Evolutionary conservation across 2,113 vertebrate genomes (phyloP), one percentile per base, ranked within the genome.

Genomic region (Chaetodon auriga): DNA sequence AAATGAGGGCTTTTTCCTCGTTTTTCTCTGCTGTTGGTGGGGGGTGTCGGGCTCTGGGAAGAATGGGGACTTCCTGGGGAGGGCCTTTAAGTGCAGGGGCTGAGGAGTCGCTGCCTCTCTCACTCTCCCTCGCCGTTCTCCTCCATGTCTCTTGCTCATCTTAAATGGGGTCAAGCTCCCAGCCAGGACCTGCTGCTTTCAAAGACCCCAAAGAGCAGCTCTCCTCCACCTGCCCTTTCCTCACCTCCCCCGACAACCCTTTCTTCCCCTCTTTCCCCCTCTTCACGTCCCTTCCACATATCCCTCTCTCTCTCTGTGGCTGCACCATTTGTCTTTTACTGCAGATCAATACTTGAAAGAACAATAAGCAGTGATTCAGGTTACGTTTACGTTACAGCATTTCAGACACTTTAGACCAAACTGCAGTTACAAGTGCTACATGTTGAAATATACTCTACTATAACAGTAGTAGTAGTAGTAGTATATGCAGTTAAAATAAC

Each of bases 121-220:
- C 65, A 23, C 51, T 45, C 66, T 68, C 71, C 1, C 68, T 58
- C 76, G 51, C 77, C 78, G 35, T 69, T 64, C 51, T 36, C 75
- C 86, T 84, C 73, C n/a, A 60, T 58, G 69, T 86, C 86, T 85
- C 86, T 91, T 92, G 71, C 90, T 92, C 93, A 83, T 94, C 94
- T 90, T 94, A 94, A 96, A 96, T 95, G 93, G 96, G 95, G 94
- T 95, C 94, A 86, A 91, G 92, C 92, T 81, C 92, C 78, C 93
- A 91, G 92, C 91, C 93, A 82, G 91, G 90, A 90, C 91, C 92
- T 83, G 81, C 41, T 46, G 80, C 85, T 96, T 97, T 96, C 97
- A 96, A 96, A 96, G 95, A 91, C 76, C 84, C 45, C 25, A 89
- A 89, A 90, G 84, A 90, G 84, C 88, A 88, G 70, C 79, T 70